phyloP scores from a whole-genome alignment of 2,797 vertebrate genomes.

The Silurus aristotelis region DNA sequence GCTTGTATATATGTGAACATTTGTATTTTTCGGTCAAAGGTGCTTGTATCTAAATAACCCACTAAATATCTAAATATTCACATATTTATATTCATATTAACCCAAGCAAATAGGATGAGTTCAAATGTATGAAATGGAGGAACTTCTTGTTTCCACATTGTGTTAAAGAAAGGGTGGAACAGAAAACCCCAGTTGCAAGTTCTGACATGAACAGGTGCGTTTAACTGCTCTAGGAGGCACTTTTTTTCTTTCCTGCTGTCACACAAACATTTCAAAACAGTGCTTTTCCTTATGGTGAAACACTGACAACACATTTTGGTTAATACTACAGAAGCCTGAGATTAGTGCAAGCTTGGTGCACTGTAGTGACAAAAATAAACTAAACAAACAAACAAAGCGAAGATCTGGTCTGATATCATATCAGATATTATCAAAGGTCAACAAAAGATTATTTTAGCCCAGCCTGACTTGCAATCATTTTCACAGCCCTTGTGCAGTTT shows the following conservation, averaged over 20 bases:
- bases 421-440: neutral
- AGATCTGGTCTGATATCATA: neutral
- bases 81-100: neutral
- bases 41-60: neutral
- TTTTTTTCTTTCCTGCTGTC: neutral
- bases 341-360: neutral
- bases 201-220: neutral
- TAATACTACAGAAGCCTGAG: neutral
- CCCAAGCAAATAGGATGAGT: no score
- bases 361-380: neutral
- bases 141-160: neutral
- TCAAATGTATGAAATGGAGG: neutral
- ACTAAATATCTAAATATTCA: no score
- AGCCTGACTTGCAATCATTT: neutral
- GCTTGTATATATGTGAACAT: constrained; percentile 4
- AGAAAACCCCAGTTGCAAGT: constrained; percentile 5
- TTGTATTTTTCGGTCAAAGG: neutral
- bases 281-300: neutral
- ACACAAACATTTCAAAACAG: constrained; percentile 8
- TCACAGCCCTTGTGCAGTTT: neutral
- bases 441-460: neutral
- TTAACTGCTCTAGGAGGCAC: neutral
- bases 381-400: neutral
- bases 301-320: neutral
- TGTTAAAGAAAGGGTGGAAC: neutral